Evolutionary conservation across 2,797 vertebrate species (phyloP).

Genomic region (Phoxinus dragarum): DNA sequence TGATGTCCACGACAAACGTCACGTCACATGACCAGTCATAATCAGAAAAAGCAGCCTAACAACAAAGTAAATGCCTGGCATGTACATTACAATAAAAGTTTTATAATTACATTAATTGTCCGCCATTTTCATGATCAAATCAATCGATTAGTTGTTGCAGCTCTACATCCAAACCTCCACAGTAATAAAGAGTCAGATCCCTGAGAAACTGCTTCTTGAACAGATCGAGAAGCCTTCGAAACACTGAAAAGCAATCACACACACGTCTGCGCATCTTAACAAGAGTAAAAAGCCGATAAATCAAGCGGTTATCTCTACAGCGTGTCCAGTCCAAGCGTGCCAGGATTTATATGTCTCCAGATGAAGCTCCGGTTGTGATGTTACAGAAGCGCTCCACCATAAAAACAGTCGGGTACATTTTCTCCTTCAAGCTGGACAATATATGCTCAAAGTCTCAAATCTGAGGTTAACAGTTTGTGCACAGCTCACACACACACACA

Average conservation of each 20-base stretch:
- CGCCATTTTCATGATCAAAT: background rate
- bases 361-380: background rate
- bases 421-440: background rate
- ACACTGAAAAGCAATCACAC: conserved; percentile 37
- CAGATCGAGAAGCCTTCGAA: conserved; percentile 43
- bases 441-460: background rate
- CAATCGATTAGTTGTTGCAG: conserved; percentile 7
- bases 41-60: background rate
- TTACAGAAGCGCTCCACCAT: background rate
- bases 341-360: conserved; percentile 6
- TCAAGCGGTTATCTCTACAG: conserved; percentile 58
- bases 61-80: background rate
- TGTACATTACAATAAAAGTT: background rate
- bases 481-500: conserved; percentile 3
- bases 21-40: background rate
- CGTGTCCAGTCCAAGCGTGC: conserved; percentile 31
- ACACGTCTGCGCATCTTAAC: conserved; percentile 45
- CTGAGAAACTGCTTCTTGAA: conserved; percentile 48
- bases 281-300: conserved; percentile 58
- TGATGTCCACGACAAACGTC: background rate
- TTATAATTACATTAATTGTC: background rate
- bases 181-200: background rate
- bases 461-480: conserved; percentile 5
- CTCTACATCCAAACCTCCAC: background rate
- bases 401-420: background rate